Evolutionary conservation across 2,113 vertebrate species (phyloP), one percentile per base, ranked within the genome.

Genomic region (Aramus guarauna): DNA sequence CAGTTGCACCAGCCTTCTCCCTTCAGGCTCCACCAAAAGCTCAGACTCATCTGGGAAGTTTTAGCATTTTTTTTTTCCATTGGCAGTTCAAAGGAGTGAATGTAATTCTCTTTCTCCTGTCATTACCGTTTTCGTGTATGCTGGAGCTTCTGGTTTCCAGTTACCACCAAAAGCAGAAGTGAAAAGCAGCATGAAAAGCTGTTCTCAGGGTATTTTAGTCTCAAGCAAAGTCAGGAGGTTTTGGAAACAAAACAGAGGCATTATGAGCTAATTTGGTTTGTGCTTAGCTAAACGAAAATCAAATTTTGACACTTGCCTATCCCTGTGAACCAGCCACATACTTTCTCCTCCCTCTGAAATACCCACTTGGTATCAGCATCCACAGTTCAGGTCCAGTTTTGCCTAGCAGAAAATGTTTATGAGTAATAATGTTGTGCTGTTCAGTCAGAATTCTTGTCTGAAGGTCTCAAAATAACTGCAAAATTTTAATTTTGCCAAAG

Each of bases 151-250:
- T 92, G 86, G 73, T 97, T 97, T 97, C 85, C 76, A 86, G 68
- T 94, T 81, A 82, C 80, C 63, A 92, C 39, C 2, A 6, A 96
- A 95, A 97, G 91, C 83, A 96, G 97, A 97, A 97, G 69, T 3
- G n/a, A 95, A 90, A 94, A 82, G 66, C 14, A 43, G 58, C 83
- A 81, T 92, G 62, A 89, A 89, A 87, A 91, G 56, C 27, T 8
- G 1, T 91, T 82, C 87, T 95, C 91, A 53, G 83, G 80, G 20
- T 94, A 89, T 94, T 92, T 95, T 72, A 72, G 37, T 59, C 67
- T 94, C 69, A 82, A 43, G 20, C 36, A 69, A 53, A 76, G 50
- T 85, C 78, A 90, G 88, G 32, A 94, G 78, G 55, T 86, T 96
- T 90, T 76, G 45, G 63, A 96, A 95, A 92, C 39, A 95, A 75